phyloP scores from a whole-genome alignment of 1,140 invertebrate genomes.

The Neodiprion virginianus region DNA sequence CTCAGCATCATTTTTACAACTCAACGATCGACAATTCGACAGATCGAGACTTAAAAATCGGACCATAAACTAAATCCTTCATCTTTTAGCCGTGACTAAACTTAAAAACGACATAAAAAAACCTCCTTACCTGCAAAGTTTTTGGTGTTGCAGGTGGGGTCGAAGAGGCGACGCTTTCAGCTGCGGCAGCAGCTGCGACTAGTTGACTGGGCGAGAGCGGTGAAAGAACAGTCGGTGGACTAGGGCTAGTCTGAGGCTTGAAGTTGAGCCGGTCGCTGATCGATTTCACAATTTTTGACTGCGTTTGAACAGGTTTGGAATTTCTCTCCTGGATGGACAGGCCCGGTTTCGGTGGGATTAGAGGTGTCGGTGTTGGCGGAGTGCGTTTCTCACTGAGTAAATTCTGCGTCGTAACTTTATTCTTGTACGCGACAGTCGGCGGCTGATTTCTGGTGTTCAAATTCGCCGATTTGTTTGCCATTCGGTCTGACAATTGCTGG shows the following conservation, averaged over 20 bases:
- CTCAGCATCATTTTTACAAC: no score
- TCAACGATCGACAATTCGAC: no score
- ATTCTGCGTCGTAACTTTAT: background rate
- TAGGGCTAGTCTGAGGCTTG: background rate
- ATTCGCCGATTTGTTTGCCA: background rate
- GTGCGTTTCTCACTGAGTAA: background rate
- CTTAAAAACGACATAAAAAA: background rate
- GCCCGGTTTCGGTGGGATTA: background rate
- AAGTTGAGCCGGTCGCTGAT: background rate
- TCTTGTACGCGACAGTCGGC: background rate
- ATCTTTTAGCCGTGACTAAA: no score
- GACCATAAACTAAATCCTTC: no score
- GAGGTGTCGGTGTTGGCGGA: background rate
- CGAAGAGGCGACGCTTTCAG: background rate
- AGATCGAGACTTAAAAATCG: no score
- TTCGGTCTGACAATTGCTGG: background rate
- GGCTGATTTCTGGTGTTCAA: background rate
- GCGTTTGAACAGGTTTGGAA: background rate
- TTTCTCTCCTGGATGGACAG: background rate
- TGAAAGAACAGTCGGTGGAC: background rate
- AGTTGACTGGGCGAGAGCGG: background rate
- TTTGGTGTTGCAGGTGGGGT: background rate
- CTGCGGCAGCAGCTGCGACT: background rate
- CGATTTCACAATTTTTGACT: background rate
- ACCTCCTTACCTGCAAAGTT: background rate